Conservation (phyloP, 2,797 vertebrate species). For the Sparidentex hasta region DNA sequence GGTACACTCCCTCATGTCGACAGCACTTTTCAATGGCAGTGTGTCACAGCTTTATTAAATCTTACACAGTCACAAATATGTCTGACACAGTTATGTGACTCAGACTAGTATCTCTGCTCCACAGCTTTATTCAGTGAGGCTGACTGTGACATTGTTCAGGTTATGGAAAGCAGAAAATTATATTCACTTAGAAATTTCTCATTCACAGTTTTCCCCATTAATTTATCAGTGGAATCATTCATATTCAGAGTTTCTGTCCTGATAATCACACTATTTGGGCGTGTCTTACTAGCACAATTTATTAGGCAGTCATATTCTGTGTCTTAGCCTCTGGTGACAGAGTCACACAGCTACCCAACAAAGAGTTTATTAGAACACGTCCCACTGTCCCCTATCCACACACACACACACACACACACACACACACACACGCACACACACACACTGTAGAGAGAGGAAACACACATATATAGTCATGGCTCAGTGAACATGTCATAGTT, state of each 20-base stretch:
- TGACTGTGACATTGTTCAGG: not conserved
- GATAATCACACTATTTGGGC: conserved; percentile 22
- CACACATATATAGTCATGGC: not conserved
- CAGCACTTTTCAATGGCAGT: too few relatives aligned
- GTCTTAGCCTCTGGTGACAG: conserved; percentile 25
- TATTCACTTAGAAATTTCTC: not conserved
- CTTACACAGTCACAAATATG: not conserved
- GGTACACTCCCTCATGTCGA: too few relatives aligned
- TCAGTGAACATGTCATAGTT: not conserved
- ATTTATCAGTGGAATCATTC: conserved; percentile 1
- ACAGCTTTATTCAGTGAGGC: too few relatives aligned
- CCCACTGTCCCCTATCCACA: not conserved
- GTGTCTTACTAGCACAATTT: conserved; percentile 23
- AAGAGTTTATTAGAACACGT: conserved; percentile 41
- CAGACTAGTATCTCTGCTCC: not conserved
- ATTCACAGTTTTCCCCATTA: not conserved
- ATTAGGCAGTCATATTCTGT: conserved; percentile 24
- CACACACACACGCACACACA: not conserved
- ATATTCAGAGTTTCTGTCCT: conserved; percentile 1
- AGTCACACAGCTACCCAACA: conserved; percentile 26
- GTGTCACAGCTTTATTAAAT: not conserved
- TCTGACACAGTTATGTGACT: not conserved
- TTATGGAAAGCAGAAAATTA: not conserved
- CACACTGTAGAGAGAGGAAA: not conserved
- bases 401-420: conserved; percentile 13